phyloP scores from a whole-genome alignment of 2,888 invertebrate species.

The Habrosyne pyritoides region DNA sequence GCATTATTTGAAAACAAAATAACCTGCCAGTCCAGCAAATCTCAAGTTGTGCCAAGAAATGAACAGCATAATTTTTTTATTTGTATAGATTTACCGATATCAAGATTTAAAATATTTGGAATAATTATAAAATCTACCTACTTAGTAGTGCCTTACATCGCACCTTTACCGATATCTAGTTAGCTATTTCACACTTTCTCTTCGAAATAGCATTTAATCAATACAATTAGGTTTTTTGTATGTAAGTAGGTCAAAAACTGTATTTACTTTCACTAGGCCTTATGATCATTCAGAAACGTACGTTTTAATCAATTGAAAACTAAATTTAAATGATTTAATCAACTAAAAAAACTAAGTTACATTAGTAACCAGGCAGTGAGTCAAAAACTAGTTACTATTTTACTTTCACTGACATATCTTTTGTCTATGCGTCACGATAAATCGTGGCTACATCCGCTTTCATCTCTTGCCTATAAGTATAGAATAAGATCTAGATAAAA shows the following conservation, averaged over 20 bases:
- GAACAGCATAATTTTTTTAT: too few species aligned
- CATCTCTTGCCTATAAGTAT: background rate
- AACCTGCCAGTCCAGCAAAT: too few species aligned
- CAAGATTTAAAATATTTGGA: too few species aligned
- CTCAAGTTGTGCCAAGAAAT: too few species aligned
- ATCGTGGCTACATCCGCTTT: background rate
- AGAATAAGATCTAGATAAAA: too few species aligned
- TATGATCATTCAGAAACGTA: background rate
- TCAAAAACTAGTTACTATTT: background rate
- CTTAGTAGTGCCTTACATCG: too few species aligned
- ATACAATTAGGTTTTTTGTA: background rate
- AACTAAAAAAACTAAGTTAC: background rate
- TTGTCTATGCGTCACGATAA: background rate
- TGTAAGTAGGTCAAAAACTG: background rate
- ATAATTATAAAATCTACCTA: too few species aligned
- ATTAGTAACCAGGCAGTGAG: background rate
- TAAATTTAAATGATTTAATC: background rate
- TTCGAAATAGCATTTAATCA: background rate
- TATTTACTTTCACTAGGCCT: background rate
- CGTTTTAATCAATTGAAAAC: background rate
- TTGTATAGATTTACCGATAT: too few species aligned
- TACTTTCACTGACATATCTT: background rate
- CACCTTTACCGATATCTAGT: background rate
- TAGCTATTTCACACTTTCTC: background rate
- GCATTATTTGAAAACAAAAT: too few species aligned